Conservation (phyloP, 2,797 vertebrate species). For the Amniataba percoides region DNA sequence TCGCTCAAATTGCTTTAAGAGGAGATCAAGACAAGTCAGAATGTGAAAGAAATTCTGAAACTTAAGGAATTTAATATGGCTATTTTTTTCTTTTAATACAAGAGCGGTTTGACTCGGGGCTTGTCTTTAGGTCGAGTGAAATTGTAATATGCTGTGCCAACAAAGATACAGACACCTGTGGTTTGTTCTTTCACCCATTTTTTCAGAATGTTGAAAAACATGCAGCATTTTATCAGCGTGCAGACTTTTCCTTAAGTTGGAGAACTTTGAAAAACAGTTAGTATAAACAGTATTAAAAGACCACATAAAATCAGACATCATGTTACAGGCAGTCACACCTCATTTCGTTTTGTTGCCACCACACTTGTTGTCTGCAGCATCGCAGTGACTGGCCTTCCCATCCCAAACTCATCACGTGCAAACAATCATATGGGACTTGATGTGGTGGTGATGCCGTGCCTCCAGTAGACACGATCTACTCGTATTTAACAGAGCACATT, state of each 20-base stretch:
- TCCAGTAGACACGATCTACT: conserved; percentile 10
- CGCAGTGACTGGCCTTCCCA: background rate
- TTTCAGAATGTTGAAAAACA: background rate
- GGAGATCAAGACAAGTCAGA: conserved; percentile 45
- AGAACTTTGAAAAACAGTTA: background rate
- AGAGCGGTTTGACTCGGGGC: conserved; percentile 4
- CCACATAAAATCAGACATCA: background rate
- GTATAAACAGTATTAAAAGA: conserved; percentile 13
- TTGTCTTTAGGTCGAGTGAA: background rate
- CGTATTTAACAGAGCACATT: conserved; percentile 22
- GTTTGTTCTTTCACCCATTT: background rate
- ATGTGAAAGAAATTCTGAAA: conserved; percentile 38
- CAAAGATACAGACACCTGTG: background rate
- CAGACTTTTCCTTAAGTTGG: background rate
- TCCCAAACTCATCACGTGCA: background rate
- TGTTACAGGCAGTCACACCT: conserved; percentile 5
- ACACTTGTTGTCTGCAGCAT: conserved; percentile 9
- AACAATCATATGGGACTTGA: background rate
- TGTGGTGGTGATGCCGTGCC: background rate
- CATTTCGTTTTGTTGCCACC: background rate
- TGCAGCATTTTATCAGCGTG: background rate
- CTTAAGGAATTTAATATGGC: conserved; percentile 19
- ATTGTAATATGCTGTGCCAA: background rate
- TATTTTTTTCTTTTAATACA: background rate
- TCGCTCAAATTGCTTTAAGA: conserved; percentile 44